Percentiles rank a stretch among this genome's conserved stretches.
These are phyloP conservation scores for Silurus meridionalis DNA, from an alignment of 2,113 vertebrate genomes.

Conservation along the genomic window DNA sequence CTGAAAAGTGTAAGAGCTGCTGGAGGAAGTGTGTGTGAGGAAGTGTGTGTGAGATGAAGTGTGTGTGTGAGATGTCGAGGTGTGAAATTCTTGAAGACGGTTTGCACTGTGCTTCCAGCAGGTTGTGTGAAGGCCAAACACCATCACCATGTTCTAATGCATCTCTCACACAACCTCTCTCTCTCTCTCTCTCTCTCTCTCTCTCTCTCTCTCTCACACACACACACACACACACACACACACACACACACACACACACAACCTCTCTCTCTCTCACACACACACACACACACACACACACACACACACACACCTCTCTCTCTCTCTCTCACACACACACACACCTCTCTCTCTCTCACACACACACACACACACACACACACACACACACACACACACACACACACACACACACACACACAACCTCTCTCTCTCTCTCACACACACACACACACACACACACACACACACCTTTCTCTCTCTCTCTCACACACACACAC, in stretches of 20 bases:
- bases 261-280: background rate
- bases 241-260: background rate
- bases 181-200: too few relatives aligned
- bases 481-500: background rate
- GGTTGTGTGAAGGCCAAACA: conserved; percentile 47
- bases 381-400: background rate
- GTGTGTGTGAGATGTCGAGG: background rate
- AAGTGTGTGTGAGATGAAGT: background rate
- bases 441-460: background rate
- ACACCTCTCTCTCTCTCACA: too few relatives aligned
- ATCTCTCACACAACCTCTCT: conserved; percentile 50
- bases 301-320: too few relatives aligned
- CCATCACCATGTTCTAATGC: conserved; percentile 53
- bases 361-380: background rate
- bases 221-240: conserved; percentile 1
- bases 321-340: background rate
- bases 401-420: too few relatives aligned
- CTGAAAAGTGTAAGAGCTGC: background rate
- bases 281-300: background rate
- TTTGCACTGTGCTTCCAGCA: conserved; percentile 35
- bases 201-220: background rate
- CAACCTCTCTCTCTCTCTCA: background rate
- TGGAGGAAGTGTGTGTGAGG: background rate
- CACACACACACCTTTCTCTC: background rate
- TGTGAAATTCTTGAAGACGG: conserved; percentile 11